These are phyloP conservation scores for Tautogolabrus adspersus DNA, from an alignment of 2,113 vertebrate species.

Conservation along the genomic window DNA sequence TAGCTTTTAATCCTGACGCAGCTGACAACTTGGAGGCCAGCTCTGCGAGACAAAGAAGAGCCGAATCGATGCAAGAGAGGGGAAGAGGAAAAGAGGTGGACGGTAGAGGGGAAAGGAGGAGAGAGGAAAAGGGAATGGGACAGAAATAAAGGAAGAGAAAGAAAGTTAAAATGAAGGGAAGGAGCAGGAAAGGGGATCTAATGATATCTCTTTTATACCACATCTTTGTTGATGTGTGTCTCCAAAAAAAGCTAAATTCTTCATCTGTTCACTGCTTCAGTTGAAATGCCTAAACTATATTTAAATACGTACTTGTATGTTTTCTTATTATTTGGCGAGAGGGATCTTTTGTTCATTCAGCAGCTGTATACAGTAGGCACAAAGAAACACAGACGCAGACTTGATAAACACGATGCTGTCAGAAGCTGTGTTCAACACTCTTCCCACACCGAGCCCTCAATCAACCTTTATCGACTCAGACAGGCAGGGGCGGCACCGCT, in stretches of 20 bases:
- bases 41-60: constrained; percentile 78
- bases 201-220: not conserved
- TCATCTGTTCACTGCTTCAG: constrained; percentile 35
- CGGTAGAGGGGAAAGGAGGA: not conserved
- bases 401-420: constrained; percentile 53
- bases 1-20: constrained; percentile 86
- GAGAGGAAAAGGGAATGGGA: not conserved
- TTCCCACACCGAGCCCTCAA: constrained; percentile 59
- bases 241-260: constrained; percentile 1
- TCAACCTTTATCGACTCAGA: constrained; percentile 79
- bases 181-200: not conserved
- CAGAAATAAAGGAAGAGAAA: constrained; percentile 5
- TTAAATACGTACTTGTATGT: not conserved
- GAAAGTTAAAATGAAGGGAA: not conserved
- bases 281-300: not conserved
- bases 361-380: constrained; percentile 10
- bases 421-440: constrained; percentile 58
- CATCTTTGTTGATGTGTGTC: constrained; percentile 1
- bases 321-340: not conserved
- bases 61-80: constrained; percentile 71
- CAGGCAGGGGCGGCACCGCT: constrained; percentile 63
- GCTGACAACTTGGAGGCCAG: constrained; percentile 83
- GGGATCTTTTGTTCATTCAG: not conserved
- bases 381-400: constrained; percentile 26
- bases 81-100: not conserved